Base-by-base conservation (phyloP, 2,888 invertebrate genomes). In the Hetaerina titia region DNA sequence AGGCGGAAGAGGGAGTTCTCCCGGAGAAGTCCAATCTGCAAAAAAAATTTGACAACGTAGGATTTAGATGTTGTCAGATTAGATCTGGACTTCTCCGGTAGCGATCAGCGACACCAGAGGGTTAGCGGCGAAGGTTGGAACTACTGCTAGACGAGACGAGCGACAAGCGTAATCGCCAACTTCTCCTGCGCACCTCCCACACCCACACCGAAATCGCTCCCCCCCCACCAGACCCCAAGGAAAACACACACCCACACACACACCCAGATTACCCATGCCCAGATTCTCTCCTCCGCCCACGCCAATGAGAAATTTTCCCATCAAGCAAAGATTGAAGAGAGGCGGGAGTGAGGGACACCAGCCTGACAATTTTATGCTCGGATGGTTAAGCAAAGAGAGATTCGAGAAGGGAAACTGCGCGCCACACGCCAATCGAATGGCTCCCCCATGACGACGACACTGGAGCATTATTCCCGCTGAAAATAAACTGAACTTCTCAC, bases 281-380 rank as follows among this genome's bases (percentile, higher is more conserved):
- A 45, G 45, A 45, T 45, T 45, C 45, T 45, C 69, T 13, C 6
- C 45, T 45, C 74, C 22, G 15, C 92, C 69, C 92, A 69, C 64
- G 5, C 92, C 64, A n/a, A 92, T 92, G n/a, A 92, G 92, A 92
- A 92, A 69, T 92, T 45, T 69, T 92, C 69, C 69, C 74, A 92
- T 69, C 63, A 64, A 9, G 45, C 17, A 11, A 22, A 81, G 31
- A 81, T 81, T 81, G 81, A 81, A 81, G 81, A 81, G 81, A 81
- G 81, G 25, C 81, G 81, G 81, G 81, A n/a, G 69, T 17, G 45
- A 17, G 64, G 25, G 19, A 19, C 92, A 22, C 92, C 64, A 19
- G 56, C 19, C 69, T n/a, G 56, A 74, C 45, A 45, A 92, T 92
- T 92, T 92, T 92, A 92, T 92, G 92, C 92, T 64, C 56, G n/a